Percentiles rank a stretch among this genome's conserved stretches.
Evolutionary conservation across 2,888 invertebrate species (phyloP).

Genomic region (Hirtodrosophila cameraria): DNA sequence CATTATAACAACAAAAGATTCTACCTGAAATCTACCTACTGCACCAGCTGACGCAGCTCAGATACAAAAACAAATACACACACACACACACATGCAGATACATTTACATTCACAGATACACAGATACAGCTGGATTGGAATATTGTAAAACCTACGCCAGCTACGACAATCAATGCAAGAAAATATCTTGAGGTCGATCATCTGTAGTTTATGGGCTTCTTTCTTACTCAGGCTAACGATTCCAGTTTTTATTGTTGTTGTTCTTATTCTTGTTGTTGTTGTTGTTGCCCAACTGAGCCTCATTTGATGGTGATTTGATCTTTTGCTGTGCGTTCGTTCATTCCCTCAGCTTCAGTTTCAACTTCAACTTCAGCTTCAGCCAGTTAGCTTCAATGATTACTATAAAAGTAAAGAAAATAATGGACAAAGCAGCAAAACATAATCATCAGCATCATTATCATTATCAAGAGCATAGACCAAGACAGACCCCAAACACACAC

Average conservation of each 20-base stretch:
- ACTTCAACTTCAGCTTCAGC: constrained; percentile 28
- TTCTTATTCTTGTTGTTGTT: constrained; percentile 25
- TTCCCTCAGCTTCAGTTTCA: constrained; percentile 17
- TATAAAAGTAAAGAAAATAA: constrained; percentile 51
- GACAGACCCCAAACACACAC: constrained; percentile 7
- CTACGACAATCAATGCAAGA: constrained; percentile 71
- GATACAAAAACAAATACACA: constrained; percentile 20
- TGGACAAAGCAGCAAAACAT: constrained; percentile 57
- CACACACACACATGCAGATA: constrained; percentile 16
- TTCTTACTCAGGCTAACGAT: constrained; percentile 36
- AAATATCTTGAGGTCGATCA: constrained; percentile 77
- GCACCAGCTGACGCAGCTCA: constrained; percentile 54
- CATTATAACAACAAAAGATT: constrained; percentile 51
- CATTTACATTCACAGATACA: constrained; percentile 12
- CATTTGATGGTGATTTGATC: constrained; percentile 78
- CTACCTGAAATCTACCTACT: constrained; percentile 73
- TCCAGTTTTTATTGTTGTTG: constrained; percentile 38
- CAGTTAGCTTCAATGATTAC: constrained; percentile 73
- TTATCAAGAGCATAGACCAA: constrained; percentile 41
- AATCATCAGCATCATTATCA: constrained; percentile 66
- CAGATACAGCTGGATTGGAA: constrained; percentile 38
- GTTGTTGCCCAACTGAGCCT: constrained; percentile 57
- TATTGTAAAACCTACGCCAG: constrained; percentile 31
- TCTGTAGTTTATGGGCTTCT: constrained; percentile 80
- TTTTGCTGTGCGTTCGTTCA: constrained; percentile 52